Conservation (phyloP, 2,888 invertebrate genomes). For the Liopterus haemorrhoidalis region DNA sequence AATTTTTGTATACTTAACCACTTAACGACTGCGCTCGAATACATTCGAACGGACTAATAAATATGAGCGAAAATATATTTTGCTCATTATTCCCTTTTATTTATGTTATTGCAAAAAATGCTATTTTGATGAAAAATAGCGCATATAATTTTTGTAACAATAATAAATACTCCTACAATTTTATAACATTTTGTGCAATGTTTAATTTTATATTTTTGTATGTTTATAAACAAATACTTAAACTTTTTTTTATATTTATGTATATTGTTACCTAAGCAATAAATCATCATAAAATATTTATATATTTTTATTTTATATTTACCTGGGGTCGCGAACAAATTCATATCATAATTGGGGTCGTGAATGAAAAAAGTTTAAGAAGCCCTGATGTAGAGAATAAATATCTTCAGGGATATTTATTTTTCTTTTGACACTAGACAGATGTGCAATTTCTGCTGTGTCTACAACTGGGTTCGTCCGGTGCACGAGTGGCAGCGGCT, state of each 20-base stretch:
- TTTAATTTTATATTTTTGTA: constrained; percentile 19
- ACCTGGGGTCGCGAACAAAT: constrained; percentile 21
- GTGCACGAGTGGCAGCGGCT: no score
- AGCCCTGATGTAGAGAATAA: no score
- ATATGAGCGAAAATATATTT: no score
- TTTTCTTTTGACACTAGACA: no score
- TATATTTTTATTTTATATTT: constrained; percentile 22
- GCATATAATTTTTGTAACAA: constrained; percentile 8
- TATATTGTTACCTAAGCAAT: constrained; percentile 22
- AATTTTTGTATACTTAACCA: constrained; percentile 14
- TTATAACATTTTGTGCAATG: constrained; percentile 18
- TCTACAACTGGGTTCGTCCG: no score
- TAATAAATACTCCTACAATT: constrained; percentile 8
- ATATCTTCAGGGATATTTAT: no score
- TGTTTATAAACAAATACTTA: constrained; percentile 18
- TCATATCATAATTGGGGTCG: no score
- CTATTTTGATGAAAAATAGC: constrained; percentile 5
- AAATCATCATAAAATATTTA: constrained; percentile 24
- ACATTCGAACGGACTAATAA: constrained; percentile 2
- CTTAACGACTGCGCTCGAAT: constrained; percentile 7
- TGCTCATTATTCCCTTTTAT: constrained; percentile 5
- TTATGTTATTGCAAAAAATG: constrained; percentile 7
- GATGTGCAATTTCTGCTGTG: no score
- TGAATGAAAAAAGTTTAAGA: no score
- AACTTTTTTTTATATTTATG: constrained; percentile 9